Evolutionary conservation across 2,113 vertebrate species (phyloP).

Genomic region (Epinephelus cyanopodus): DNA sequence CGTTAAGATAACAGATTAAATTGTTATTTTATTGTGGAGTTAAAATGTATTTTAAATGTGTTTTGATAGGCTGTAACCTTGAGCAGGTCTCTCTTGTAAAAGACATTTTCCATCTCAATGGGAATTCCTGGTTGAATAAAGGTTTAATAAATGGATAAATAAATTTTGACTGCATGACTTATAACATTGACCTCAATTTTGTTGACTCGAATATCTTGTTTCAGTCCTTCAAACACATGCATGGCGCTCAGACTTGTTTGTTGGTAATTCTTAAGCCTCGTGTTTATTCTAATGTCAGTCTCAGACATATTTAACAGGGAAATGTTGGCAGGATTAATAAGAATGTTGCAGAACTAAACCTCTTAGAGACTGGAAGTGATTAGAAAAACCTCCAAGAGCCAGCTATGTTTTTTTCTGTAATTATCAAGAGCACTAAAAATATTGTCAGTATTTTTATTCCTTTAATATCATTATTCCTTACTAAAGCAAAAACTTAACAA

Average conservation of each 20-base stretch:
- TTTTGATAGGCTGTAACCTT: too few relatives aligned
- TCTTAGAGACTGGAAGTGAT: not conserved
- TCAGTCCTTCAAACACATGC: not conserved
- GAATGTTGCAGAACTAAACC: not conserved
- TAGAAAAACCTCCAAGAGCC: not conserved
- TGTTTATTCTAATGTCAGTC: not conserved
- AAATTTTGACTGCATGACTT: not conserved
- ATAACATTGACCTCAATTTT: not conserved
- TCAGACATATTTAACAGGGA: not conserved
- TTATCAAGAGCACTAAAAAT: not conserved
- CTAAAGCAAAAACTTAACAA: constrained; percentile 6
- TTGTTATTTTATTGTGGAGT: too few relatives aligned
- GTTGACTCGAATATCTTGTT: not conserved
- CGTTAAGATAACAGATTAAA: not conserved
- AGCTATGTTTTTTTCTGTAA: not conserved
- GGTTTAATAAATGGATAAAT: too few relatives aligned
- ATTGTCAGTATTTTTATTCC: not conserved
- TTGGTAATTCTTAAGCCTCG: not conserved
- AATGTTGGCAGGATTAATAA: not conserved
- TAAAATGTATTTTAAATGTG: too few relatives aligned
- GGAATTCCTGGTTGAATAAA: too few relatives aligned
- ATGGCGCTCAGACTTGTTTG: not conserved
- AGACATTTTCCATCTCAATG: too few relatives aligned
- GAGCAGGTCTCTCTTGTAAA: too few relatives aligned
- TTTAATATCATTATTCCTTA: not conserved